These are phyloP conservation scores for Lepidurus apus DNA, from an alignment of 1,140 invertebrate species.

Conservation along the genomic window DNA sequence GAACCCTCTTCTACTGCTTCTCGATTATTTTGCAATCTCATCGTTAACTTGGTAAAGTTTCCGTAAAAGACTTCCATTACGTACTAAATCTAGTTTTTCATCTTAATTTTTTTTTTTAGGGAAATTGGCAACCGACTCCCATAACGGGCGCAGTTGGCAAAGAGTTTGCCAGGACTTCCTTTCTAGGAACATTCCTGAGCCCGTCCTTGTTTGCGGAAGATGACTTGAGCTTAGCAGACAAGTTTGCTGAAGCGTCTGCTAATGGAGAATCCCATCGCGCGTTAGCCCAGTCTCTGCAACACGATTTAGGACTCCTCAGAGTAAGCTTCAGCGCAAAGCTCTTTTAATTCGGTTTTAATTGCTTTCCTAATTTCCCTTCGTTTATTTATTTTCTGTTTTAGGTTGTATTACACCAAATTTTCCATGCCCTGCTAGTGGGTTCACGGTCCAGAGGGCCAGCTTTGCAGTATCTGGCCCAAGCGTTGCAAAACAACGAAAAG, in stretches of 20 bases:
- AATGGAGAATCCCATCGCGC: conserved; percentile 52
- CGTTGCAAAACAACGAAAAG: conserved; percentile 76
- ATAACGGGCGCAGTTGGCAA: conserved; percentile 62
- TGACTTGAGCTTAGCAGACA: conserved; percentile 68
- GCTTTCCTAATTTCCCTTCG: neutral
- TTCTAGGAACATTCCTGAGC: conserved; percentile 80
- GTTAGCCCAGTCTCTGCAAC: conserved; percentile 59
- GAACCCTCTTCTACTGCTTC: neutral
- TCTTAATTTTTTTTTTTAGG: conserved; percentile 42
- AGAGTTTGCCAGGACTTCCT: conserved; percentile 76
- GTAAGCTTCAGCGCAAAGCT: conserved; percentile 41
- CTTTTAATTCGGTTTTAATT: conserved; percentile 20
- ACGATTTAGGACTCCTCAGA: conserved; percentile 65
- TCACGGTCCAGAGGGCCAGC: conserved; percentile 64
- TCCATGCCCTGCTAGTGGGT: conserved; percentile 78
- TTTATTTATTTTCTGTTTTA: conserved; percentile 42
- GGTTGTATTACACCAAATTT: conserved; percentile 67
- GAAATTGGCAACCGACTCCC: conserved; percentile 66
- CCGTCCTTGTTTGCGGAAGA: conserved; percentile 90
- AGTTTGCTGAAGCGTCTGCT: conserved; percentile 49
- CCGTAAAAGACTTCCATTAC: neutral
- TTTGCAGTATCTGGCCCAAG: conserved; percentile 67
- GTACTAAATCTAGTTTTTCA: conserved; percentile 41
- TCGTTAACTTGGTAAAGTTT: conserved; percentile 15
- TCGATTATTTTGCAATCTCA: conserved; percentile 28